A percentile compares a stretch with the other conserved stretches of the same genome.
These are phyloP conservation scores for Leptobrachium ailaonicum DNA, from an alignment of 2,113 vertebrate genomes.

Conservation along the genomic window DNA sequence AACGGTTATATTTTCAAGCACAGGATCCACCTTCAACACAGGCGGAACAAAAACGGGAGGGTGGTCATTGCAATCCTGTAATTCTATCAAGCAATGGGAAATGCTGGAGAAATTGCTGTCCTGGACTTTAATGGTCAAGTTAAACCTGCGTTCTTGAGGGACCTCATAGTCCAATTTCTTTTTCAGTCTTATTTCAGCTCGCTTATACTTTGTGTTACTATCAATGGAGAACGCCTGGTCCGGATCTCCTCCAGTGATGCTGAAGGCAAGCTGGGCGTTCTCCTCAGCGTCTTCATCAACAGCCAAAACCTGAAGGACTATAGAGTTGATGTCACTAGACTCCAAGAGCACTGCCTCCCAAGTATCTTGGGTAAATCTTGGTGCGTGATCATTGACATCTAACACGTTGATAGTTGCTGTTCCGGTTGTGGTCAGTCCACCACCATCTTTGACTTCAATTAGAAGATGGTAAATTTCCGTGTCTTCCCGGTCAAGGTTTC, in stretches of 20 bases:
- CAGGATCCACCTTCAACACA: slow-evolving; percentile 68
- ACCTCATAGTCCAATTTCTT: slow-evolving; percentile 83
- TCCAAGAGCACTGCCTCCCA: slow-evolving; percentile 75
- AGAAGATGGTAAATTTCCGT: slow-evolving; percentile 73
- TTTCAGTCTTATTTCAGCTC: slow-evolving; percentile 76
- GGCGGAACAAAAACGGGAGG: slow-evolving; percentile 79
- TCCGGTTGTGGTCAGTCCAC: slow-evolving; percentile 78
- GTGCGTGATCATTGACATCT: slow-evolving; percentile 81
- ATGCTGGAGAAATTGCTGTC: slow-evolving; percentile 80
- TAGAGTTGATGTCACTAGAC: slow-evolving; percentile 69
- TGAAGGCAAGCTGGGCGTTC: slow-evolving; percentile 80
- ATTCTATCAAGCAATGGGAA: slow-evolving; percentile 78
- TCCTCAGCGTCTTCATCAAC: slow-evolving; percentile 75
- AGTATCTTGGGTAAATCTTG: slow-evolving; percentile 68
- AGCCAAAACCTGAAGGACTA: slow-evolving; percentile 75
- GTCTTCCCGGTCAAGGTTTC: slow-evolving; percentile 77
- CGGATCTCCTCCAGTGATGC: slow-evolving; percentile 78
- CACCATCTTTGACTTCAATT: slow-evolving; percentile 84
- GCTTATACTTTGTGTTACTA: slow-evolving; percentile 72
- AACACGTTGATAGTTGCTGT: slow-evolving; percentile 78
- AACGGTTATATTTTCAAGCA: slow-evolving; percentile 74
- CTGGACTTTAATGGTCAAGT: slow-evolving; percentile 82
- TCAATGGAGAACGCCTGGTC: slow-evolving; percentile 85
- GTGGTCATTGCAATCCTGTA: slow-evolving; percentile 87
- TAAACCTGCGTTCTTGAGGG: slow-evolving; percentile 78